A percentile compares a stretch with the other conserved stretches of the same genome.
Evolutionary conservation across 2,113 vertebrate genomes (phyloP).

Genomic region (Sceloporus tristichus): DNA sequence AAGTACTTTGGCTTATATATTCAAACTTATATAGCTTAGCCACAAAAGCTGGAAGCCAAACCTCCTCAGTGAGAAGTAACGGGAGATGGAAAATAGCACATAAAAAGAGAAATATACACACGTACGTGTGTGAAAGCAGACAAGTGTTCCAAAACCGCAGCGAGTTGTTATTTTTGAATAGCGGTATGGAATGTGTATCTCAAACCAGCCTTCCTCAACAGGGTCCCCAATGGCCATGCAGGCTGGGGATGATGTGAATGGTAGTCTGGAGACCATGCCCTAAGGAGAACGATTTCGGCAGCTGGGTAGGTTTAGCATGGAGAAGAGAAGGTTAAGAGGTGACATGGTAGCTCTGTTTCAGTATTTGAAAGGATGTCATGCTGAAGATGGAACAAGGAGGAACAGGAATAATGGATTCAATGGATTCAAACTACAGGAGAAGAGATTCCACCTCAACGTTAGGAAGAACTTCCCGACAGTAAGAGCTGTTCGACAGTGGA

Average conservation of each 20-base stretch:
- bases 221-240: neutral
- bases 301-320: too few relatives aligned
- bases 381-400: too few relatives aligned
- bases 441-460: too few relatives aligned
- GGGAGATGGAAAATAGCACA: slow-evolving; percentile 49
- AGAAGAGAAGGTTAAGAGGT: too few relatives aligned
- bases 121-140: slow-evolving; percentile 1
- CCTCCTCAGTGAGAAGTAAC: slow-evolving; percentile 33
- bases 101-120: neutral
- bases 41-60: slow-evolving; percentile 30
- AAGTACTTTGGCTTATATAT: slow-evolving; percentile 10
- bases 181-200: slow-evolving; percentile 19
- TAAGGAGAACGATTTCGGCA: too few relatives aligned
- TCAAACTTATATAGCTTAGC: slow-evolving; percentile 10
- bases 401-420: too few relatives aligned
- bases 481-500: too few relatives aligned
- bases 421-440: too few relatives aligned
- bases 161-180: slow-evolving; percentile 56
- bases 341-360: too few relatives aligned
- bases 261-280: neutral
- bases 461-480: too few relatives aligned
- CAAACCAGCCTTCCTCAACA: neutral
- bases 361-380: too few relatives aligned
- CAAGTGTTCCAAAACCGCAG: neutral
- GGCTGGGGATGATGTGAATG: neutral